phyloP scores from a whole-genome alignment of 2,888 invertebrate species.

The Dynastes maya region DNA sequence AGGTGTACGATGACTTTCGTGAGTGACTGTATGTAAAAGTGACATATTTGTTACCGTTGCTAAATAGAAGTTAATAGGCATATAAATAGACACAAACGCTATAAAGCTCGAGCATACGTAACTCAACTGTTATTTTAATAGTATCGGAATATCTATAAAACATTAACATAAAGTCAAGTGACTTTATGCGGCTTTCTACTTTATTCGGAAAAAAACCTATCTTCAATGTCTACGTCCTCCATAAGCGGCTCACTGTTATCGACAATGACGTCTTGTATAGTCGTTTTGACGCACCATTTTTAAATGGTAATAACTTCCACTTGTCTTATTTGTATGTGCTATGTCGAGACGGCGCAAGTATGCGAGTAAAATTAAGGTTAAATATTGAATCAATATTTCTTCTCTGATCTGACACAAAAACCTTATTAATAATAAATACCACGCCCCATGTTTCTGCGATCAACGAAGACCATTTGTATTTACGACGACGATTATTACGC shows the following conservation, averaged over 20 bases:
- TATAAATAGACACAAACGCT: no score
- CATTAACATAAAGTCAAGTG: no score
- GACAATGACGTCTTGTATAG: constrained; percentile 1
- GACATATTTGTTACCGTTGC: no score
- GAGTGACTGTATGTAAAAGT: no score
- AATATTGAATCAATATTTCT: constrained; percentile 39
- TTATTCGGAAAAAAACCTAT: background rate
- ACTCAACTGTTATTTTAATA: no score
- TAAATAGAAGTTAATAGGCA: no score
- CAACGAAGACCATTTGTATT: constrained; percentile 25
- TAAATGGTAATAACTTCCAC: constrained; percentile 26
- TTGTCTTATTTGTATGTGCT: constrained; percentile 26
- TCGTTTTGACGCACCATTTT: constrained; percentile 16
- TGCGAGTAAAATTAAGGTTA: constrained; percentile 43
- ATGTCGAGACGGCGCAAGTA: constrained; percentile 16
- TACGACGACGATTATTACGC: background rate
- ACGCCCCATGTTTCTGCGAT: constrained; percentile 23
- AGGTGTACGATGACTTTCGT: no score
- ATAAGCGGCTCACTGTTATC: background rate
- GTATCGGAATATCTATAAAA: no score
- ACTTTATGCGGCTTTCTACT: no score
- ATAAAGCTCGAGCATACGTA: no score
- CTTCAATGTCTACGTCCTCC: background rate
- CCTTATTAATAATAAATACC: constrained; percentile 38
- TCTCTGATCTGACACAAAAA: constrained; percentile 33